These are phyloP conservation scores for Dasyprocta punctata DNA, from an alignment of 2,113 vertebrate species.

Conservation along the genomic window DNA sequence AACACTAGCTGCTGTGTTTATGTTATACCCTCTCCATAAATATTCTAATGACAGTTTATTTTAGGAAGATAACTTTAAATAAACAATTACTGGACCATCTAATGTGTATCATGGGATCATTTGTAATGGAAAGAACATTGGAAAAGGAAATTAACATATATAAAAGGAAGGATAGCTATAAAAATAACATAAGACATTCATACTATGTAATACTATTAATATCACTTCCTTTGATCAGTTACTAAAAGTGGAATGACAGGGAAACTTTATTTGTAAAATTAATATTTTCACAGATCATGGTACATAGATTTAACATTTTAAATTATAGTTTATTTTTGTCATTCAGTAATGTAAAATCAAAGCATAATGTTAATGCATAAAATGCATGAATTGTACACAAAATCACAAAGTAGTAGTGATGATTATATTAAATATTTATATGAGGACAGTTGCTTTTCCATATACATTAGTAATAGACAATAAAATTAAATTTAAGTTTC, in stretches of 20 bases:
- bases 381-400: not conserved
- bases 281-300: not conserved
- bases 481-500: not conserved
- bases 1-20: not conserved
- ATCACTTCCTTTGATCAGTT: not conserved
- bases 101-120: not conserved
- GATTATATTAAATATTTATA: not conserved
- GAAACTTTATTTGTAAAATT: not conserved
- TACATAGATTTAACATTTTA: not conserved
- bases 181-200: not conserved
- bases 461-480: not conserved
- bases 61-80: not conserved
- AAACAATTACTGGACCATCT: no score
- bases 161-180: not conserved
- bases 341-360: not conserved
- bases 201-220: not conserved
- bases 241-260: not conserved
- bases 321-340: conserved; percentile 1
- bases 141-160: not conserved
- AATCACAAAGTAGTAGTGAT: not conserved
- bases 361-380: not conserved
- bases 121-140: not conserved
- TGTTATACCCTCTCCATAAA: not conserved
- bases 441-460: not conserved
- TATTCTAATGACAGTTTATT: not conserved